Conservation (phyloP, 2,888 invertebrate species). For the Teinopalpus imperialis region DNA sequence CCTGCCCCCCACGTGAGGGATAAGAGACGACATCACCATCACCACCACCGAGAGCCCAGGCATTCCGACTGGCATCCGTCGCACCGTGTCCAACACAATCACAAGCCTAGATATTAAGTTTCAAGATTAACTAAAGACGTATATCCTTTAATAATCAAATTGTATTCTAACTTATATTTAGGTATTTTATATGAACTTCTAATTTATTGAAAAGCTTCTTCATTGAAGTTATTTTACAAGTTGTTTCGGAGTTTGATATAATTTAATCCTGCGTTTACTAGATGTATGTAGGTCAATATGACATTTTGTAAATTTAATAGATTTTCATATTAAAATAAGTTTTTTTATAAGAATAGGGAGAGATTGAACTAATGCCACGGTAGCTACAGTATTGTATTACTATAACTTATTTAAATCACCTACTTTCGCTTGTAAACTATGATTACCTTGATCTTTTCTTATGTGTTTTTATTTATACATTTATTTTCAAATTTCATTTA, state of each 20-base stretch:
- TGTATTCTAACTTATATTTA: slow-evolving; percentile 4
- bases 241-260: background rate
- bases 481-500: slow-evolving; percentile 34
- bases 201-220: slow-evolving; percentile 2
- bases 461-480: slow-evolving; percentile 37
- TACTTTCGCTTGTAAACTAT: slow-evolving; percentile 50
- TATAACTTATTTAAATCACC: background rate
- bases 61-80: slow-evolving; percentile 82
- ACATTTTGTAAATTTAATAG: no score
- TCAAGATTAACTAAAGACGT: slow-evolving; percentile 30
- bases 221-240: background rate
- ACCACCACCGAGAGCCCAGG: slow-evolving; percentile 86
- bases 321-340: no score
- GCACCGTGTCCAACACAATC: slow-evolving; percentile 77
- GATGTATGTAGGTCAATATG: no score
- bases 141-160: slow-evolving; percentile 1
- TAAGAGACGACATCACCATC: slow-evolving; percentile 87
- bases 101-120: slow-evolving; percentile 75
- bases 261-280: no score
- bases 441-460: slow-evolving; percentile 79
- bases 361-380: background rate
- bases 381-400: slow-evolving; percentile 12
- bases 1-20: slow-evolving; percentile 68
- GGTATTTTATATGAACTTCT: slow-evolving; percentile 1
- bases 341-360: no score